These are phyloP conservation scores for Sepiola atlantica DNA, from an alignment of 2,888 invertebrate species.

Conservation along the genomic window DNA sequence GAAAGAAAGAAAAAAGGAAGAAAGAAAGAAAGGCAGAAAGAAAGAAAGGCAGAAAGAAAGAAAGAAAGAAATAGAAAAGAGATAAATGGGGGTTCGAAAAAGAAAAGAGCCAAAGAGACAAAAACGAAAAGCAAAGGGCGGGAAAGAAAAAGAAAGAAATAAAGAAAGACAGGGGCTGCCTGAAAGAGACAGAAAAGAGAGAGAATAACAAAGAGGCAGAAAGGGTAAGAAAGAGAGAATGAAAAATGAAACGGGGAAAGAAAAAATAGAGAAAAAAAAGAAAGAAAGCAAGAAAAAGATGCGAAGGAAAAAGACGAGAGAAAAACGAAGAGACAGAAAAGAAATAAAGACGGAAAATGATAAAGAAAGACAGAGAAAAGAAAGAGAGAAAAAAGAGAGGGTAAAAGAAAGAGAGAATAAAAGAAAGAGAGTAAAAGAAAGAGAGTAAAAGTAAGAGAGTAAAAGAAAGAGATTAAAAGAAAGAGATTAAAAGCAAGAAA, in stretches of 20 bases:
- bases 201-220: background rate
- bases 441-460: too few relatives aligned
- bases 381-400: background rate
- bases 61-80: background rate
- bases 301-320: too few relatives aligned
- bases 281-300: background rate
- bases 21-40: background rate
- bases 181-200: background rate
- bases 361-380: background rate
- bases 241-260: background rate
- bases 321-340: background rate
- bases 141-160: background rate
- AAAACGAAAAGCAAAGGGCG: background rate
- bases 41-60: background rate
- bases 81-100: background rate
- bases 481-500: background rate
- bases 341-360: background rate
- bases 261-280: fast-evolving
- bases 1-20: too few relatives aligned
- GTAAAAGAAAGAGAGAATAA: background rate
- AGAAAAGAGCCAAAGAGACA: background rate
- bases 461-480: background rate
- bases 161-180: background rate
- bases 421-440: background rate
- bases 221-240: background rate